Conservation (phyloP, 2,113 vertebrate genomes). For the Tor tambroides region DNA sequence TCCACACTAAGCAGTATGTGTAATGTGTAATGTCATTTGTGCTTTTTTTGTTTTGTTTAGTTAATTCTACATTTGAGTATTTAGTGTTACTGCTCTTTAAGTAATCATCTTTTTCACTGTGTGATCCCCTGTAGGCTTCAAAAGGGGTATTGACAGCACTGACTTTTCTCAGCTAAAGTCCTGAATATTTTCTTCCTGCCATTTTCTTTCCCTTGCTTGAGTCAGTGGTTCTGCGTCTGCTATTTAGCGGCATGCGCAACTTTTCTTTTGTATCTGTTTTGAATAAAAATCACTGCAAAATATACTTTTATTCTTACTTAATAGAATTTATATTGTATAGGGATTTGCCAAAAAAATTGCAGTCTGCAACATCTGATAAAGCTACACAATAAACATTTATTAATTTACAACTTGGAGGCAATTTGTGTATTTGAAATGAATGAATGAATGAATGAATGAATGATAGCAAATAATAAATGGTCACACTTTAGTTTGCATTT, state of each 20-base stretch:
- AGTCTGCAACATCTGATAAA: neutral
- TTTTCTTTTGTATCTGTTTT: neutral
- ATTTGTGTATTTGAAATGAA: neutral
- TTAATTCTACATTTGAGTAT: neutral
- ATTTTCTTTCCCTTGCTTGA: neutral
- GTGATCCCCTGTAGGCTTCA: neutral
- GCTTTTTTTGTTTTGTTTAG: neutral
- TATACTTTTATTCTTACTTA: neutral
- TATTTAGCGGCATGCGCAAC: neutral
- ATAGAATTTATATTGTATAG: neutral
- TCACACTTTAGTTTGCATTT: too few relatives aligned
- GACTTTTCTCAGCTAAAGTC: neutral
- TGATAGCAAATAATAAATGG: too few relatives aligned
- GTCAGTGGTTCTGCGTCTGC: neutral
- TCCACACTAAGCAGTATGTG: neutral
- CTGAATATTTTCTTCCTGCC: neutral
- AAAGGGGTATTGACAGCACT: neutral
- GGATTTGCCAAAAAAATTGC: neutral
- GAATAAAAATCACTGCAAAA: neutral
- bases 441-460: too few relatives aligned
- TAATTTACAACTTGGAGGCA: neutral
- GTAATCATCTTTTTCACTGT: neutral
- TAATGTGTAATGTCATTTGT: neutral
- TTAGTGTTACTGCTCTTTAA: neutral
- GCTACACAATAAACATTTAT: neutral